Conservation (phyloP, 2,797 vertebrate species). For the Muscicapa comitata region DNA sequence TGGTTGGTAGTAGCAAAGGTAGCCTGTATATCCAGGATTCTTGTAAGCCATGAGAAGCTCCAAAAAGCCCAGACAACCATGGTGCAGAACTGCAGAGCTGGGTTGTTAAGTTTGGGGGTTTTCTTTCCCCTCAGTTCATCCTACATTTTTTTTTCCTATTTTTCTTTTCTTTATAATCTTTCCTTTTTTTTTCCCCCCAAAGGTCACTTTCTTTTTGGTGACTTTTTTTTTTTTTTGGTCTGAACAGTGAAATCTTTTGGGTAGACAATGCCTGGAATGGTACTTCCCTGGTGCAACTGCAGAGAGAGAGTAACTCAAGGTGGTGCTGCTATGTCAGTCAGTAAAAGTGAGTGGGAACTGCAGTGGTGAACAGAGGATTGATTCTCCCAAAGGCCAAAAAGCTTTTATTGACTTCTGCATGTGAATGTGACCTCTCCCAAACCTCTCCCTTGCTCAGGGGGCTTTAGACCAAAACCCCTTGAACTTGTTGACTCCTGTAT, state of each 20-base stretch:
- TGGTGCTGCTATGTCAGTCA: not conserved
- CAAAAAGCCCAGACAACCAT: not conserved
- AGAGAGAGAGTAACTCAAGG: not conserved
- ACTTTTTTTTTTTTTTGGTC: not conserved
- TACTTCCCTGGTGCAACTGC: not conserved
- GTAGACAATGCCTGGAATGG: not conserved
- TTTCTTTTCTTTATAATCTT: not conserved
- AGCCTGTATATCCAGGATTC: not conserved
- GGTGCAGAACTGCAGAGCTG: not conserved
- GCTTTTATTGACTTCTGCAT: not conserved
- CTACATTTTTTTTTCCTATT: not conserved
- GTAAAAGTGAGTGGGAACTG: not conserved
- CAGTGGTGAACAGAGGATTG: not conserved
- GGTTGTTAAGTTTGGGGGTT: not conserved
- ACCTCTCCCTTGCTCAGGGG: not conserved
- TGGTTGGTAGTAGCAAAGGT: not conserved
- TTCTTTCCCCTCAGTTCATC: not conserved
- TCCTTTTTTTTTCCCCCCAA: rapidly evolving
- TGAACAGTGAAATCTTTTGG: not conserved
- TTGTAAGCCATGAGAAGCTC: not conserved
- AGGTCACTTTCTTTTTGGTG: not conserved
- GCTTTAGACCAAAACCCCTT: not conserved
- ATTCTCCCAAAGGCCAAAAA: not conserved
- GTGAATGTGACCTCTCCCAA: not conserved
- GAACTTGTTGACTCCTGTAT: not conserved